These are phyloP conservation scores for Percopsis transmontana DNA, from an alignment of 2,113 vertebrate genomes.

Conservation along the genomic window DNA sequence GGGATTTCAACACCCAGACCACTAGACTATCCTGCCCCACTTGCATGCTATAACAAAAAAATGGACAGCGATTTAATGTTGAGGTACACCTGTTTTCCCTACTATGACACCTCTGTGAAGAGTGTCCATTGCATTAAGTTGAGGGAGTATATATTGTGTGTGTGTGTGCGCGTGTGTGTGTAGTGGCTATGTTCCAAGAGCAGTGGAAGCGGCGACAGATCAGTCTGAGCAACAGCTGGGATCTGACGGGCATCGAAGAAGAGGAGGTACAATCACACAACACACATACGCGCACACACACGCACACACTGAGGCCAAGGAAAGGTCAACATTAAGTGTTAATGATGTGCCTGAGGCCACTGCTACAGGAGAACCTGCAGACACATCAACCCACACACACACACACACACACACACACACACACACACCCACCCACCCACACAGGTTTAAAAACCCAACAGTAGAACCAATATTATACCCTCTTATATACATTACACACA, in stretches of 20 bases:
- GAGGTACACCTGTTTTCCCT: too few species aligned
- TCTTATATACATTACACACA: background rate
- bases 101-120: background rate
- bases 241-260: constrained; percentile 93
- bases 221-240: constrained; percentile 94
- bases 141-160: constrained; percentile 14
- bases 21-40: too few species aligned
- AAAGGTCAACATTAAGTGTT: background rate
- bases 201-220: constrained; percentile 97
- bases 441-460: background rate
- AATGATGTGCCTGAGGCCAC: background rate
- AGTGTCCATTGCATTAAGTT: background rate
- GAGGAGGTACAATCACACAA: constrained; percentile 84
- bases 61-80: too few species aligned
- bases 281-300: background rate
- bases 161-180: constrained; percentile 16
- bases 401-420: background rate
- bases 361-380: background rate
- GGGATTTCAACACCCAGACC: too few species aligned
- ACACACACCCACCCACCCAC: background rate
- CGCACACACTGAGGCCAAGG: constrained; percentile 22
- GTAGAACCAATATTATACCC: too few species aligned
- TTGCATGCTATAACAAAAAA: too few species aligned
- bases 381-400: background rate
- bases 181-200: constrained; percentile 94